A percentile compares a stretch with the other conserved stretches of the same genome.
Conservation (phyloP, 2,113 vertebrate species). For the Oxygymnocypris stewartii region DNA sequence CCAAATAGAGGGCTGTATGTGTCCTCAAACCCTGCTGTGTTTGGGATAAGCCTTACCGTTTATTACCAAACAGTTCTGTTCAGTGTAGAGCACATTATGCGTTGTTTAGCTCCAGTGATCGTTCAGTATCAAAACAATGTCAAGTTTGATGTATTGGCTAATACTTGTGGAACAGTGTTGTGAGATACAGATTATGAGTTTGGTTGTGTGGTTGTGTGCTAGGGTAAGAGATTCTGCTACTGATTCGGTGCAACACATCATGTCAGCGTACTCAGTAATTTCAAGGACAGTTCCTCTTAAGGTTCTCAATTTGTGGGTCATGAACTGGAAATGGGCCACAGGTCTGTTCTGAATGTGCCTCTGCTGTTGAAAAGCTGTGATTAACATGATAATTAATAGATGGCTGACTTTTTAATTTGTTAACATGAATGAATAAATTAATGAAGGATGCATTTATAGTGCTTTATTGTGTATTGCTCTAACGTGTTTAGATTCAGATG, state of each 20-base stretch:
- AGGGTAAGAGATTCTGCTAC: not conserved
- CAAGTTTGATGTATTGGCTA: conserved; percentile 19
- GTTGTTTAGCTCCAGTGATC: conserved; percentile 15
- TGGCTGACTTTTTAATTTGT: too few relatives aligned
- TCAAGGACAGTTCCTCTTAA: not conserved
- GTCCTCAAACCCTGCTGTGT: conserved; percentile 27
- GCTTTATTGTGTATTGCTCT: too few relatives aligned
- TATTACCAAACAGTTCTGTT: conserved; percentile 24
- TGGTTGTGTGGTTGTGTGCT: not conserved
- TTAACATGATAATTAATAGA: too few relatives aligned
- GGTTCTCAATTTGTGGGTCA: not conserved
- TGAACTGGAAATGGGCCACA: not conserved
- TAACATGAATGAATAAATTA: too few relatives aligned
- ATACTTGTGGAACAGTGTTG: conserved; percentile 5
- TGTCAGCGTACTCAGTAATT: not conserved
- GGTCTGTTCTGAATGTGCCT: not conserved
- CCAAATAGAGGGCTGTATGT: not conserved
- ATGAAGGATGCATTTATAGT: too few relatives aligned
- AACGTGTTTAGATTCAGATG: too few relatives aligned
- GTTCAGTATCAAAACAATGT: conserved; percentile 2
- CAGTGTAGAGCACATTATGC: not conserved
- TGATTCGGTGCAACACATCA: not conserved
- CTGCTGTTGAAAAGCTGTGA: too few relatives aligned
- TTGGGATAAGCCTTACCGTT: not conserved
- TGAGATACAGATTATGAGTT: conserved; percentile 5